Percentiles rank a stretch among this genome's conserved stretches.
These are phyloP conservation scores for Drosophila pseudoananassae DNA, from an alignment of 1,140 invertebrate species.

Conservation along the genomic window DNA sequence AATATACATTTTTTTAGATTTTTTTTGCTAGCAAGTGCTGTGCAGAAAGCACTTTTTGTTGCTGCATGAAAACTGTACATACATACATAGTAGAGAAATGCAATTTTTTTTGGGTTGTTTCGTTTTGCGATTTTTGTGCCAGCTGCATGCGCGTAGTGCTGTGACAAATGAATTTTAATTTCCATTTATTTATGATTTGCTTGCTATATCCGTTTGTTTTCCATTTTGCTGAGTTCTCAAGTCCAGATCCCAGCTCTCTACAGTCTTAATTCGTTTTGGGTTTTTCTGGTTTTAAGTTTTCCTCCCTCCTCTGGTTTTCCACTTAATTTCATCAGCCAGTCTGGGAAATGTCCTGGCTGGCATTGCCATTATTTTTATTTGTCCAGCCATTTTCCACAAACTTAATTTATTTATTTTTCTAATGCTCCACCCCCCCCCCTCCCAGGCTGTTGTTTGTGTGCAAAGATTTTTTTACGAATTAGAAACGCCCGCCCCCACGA, in stretches of 20 bases:
- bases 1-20: conserved; percentile 17
- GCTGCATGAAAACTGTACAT: conserved; percentile 46
- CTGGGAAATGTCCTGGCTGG: conserved; percentile 5
- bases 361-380: conserved; percentile 38
- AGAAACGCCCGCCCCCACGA: conserved; percentile 17
- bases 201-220: conserved; percentile 51
- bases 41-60: conserved; percentile 46
- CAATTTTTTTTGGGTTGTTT: conserved; percentile 33
- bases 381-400: conserved; percentile 25
- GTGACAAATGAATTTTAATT: conserved; percentile 69
- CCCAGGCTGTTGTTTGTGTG: conserved; percentile 63
- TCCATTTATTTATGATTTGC: conserved; percentile 75
- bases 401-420: conserved; percentile 52
- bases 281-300: conserved; percentile 28
- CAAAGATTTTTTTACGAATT: conserved; percentile 64
- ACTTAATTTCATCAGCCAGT: conserved; percentile 19
- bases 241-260: conserved; percentile 16
- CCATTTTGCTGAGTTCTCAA: conserved; percentile 36
- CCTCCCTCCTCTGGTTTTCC: neutral
- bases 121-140: conserved; percentile 21
- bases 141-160: conserved; percentile 68
- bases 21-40: conserved; percentile 42
- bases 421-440: conserved; percentile 47
- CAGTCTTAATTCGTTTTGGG: conserved; percentile 35
- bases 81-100: conserved; percentile 13